phyloP scores from a whole-genome alignment of 2,797 vertebrate genomes.

The Bradypus variegatus region DNA sequence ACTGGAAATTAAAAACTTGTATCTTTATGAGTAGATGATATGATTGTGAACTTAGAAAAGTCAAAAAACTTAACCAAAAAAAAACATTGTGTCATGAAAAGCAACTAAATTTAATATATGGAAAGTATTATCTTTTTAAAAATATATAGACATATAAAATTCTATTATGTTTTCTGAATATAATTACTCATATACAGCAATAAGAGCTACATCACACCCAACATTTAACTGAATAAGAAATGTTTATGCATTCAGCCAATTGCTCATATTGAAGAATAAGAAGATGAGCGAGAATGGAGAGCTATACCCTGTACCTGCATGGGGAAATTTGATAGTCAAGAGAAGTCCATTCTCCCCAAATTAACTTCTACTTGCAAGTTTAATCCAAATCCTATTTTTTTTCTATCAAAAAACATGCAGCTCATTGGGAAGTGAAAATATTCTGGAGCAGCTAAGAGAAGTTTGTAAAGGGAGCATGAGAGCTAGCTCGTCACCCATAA shows the following conservation, averaged over 20 bases:
- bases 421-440: neutral
- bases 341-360: neutral
- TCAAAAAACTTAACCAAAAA: neutral
- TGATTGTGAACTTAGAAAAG: neutral
- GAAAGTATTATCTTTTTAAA: neutral
- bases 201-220: neutral
- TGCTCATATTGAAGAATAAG: neutral
- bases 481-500: accelerated
- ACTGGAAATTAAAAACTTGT: neutral
- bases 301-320: accelerated
- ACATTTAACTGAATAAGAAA: neutral
- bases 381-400: neutral
- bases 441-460: neutral
- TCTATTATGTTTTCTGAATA: neutral
- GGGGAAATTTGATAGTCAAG: neutral
- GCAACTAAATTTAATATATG: neutral
- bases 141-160: neutral
- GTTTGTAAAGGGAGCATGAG: neutral
- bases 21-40: neutral
- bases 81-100: neutral
- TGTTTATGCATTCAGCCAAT: neutral
- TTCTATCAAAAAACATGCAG: neutral
- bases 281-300: neutral
- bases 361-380: neutral
- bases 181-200: neutral